phyloP scores from a whole-genome alignment of 2,113 vertebrate species.

The Salminus brasiliensis region DNA sequence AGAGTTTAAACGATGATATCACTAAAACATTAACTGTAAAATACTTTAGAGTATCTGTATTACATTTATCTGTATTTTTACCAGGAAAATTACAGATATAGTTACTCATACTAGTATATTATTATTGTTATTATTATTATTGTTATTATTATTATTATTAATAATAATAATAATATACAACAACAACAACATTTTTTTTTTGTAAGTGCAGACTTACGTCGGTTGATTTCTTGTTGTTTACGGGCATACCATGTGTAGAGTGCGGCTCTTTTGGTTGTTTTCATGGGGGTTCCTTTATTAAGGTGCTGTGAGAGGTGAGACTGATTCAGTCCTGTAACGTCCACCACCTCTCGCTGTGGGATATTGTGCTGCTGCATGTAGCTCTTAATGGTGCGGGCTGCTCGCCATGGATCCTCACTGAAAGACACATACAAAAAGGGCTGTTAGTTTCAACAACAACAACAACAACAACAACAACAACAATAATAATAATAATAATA shows the following conservation, averaged over 20 bases:
- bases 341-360: conserved; percentile 96
- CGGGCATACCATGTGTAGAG: conserved; percentile 99
- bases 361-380: conserved; percentile 99
- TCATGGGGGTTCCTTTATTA: conserved; percentile 99
- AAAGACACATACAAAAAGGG: background rate
- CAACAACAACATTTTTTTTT: background rate
- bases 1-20: background rate
- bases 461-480: too few species aligned
- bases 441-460: too few species aligned
- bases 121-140: too few species aligned
- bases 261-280: conserved; percentile 95
- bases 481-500: too few species aligned
- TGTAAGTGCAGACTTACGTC: conserved; percentile 88
- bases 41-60: too few species aligned
- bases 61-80: too few species aligned
- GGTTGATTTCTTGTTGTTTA: conserved; percentile 97
- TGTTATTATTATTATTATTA: too few species aligned
- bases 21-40: too few species aligned
- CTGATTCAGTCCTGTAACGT: conserved; percentile 96
- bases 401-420: conserved; percentile 97
- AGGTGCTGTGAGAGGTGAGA: conserved; percentile 99
- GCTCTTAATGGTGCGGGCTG: conserved; percentile 97
- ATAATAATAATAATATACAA: background rate
- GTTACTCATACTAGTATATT: too few species aligned
- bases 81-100: too few species aligned